Evolutionary conservation across 2,797 vertebrate species (phyloP).

Genomic region (Tympanoctomys barrerae): DNA sequence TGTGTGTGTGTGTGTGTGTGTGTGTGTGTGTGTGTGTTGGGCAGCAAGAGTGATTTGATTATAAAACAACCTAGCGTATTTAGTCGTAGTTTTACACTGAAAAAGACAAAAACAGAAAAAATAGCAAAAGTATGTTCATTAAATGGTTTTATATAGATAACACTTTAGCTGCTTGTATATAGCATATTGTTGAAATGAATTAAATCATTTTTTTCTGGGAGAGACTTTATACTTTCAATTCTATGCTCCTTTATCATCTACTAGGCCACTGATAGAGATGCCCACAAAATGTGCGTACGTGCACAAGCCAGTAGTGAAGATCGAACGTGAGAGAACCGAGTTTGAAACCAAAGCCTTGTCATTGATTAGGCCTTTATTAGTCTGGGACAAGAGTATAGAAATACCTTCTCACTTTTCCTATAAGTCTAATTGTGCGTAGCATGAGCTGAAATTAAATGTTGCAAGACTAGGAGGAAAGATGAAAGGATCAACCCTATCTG

Average conservation of each 20-base stretch:
- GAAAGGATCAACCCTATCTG: background rate
- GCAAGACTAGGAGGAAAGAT: background rate
- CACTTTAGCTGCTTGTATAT: background rate
- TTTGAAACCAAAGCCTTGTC: slow-evolving; percentile 74
- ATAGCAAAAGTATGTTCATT: slow-evolving; percentile 40
- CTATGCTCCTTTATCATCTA: slow-evolving; percentile 25
- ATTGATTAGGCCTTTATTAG: slow-evolving; percentile 60
- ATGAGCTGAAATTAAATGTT: background rate
- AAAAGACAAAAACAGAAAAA: slow-evolving; percentile 32
- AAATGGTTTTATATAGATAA: background rate
- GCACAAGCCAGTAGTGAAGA: slow-evolving; percentile 17
- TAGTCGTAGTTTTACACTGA: slow-evolving; percentile 17
- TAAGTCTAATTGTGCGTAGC: slow-evolving; percentile 16
- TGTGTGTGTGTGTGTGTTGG: background rate
- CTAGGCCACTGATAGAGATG: slow-evolving; percentile 38
- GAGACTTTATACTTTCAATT: background rate
- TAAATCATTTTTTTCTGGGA: slow-evolving; percentile 42
- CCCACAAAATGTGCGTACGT: background rate
- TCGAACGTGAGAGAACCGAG: background rate
- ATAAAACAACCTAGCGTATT: slow-evolving; percentile 38
- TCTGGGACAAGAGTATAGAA: slow-evolving; percentile 18
- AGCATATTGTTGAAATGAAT: background rate
- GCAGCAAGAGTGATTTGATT: background rate
- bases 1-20: too few species aligned
- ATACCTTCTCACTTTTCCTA: slow-evolving; percentile 53